Base-by-base conservation (phyloP, 2,113 vertebrate species). In the Puntigrus tetrazona region DNA sequence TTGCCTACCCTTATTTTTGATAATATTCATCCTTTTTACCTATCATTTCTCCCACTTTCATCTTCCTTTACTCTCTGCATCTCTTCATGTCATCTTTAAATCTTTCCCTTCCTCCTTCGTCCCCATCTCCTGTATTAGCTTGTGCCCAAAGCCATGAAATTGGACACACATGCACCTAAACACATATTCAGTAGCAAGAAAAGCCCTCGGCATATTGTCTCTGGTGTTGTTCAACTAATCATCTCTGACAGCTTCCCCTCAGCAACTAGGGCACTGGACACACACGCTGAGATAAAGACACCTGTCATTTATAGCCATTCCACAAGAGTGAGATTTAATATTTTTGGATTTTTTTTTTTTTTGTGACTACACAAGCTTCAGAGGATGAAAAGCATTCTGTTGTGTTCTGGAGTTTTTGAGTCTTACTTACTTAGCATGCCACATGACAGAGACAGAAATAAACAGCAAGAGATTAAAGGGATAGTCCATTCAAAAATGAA, bases 101-200 rank as follows among this genome's bases (percentile, higher is more conserved):
- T 75, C 22, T 65, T 36, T 77, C 57, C 38, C 72, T 65, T 27
- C 75, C 61, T 61, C 76, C 72, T 86, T 31, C 41, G 80, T 55
- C 80, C 85, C 61, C 73, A 47, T 89, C 20, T 70, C 84, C 88
- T 75, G 78, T 88, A 89, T 91, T 90, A 89, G 89, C 78, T 86
- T 90, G 87, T 63, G 34, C 83, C 88, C 87, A 91, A 87, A 91
- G 87, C 83, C 89, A 85, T 91, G 88, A 92, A 92, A 93, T 91
- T 91, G 85, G 82, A 91, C 78, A 81, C 52, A 78, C 65, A 80
- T 31, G 38, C 31, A 55, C 31, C 74, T 63, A 79, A 78, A 57
- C 0, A 79, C 41, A 76, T 75, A 14, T 78, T 78, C 84, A 65
- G 57, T 1, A 13, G 52, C 20, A 47, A 50, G 55, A 80, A 52